Conservation (phyloP, 2,888 invertebrate genomes). For the Patella caerulea region DNA sequence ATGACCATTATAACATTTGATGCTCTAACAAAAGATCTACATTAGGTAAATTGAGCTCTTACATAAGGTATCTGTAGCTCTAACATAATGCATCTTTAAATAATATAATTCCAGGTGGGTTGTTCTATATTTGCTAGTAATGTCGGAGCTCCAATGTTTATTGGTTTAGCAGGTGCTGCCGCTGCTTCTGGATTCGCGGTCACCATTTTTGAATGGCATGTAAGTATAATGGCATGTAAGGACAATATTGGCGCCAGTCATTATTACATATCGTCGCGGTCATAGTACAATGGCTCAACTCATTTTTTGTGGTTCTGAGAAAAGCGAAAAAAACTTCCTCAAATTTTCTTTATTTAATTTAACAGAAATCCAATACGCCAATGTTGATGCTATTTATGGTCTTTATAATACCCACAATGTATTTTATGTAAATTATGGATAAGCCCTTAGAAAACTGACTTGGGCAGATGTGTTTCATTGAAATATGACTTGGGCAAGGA, state of each 20-base stretch:
- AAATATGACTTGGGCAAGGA: neutral
- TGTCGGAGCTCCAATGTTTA: constrained; percentile 60
- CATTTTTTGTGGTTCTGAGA: neutral
- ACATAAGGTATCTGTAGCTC: too few species aligned
- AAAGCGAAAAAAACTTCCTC: neutral
- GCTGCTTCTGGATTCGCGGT: constrained; percentile 61
- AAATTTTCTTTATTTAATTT: neutral
- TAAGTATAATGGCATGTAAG: constrained; percentile 14
- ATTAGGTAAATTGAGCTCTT: too few species aligned
- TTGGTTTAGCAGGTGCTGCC: constrained; percentile 63
- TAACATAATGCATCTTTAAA: too few species aligned
- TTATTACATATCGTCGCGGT: neutral
- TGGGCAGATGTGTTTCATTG: neutral
- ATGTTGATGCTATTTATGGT: neutral
- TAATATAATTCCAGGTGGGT: constrained; percentile 8
- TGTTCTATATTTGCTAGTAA: constrained; percentile 51
- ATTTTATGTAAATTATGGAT: neutral
- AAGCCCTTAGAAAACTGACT: neutral
- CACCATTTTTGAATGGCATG: constrained; percentile 65
- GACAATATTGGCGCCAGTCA: too few species aligned
- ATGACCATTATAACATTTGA: too few species aligned
- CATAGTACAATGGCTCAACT: neutral
- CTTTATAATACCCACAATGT: neutral
- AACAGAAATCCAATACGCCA: neutral
- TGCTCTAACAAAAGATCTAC: too few species aligned